phyloP scores from a whole-genome alignment of 1,140 invertebrate species.

The Ceratina japonica region DNA sequence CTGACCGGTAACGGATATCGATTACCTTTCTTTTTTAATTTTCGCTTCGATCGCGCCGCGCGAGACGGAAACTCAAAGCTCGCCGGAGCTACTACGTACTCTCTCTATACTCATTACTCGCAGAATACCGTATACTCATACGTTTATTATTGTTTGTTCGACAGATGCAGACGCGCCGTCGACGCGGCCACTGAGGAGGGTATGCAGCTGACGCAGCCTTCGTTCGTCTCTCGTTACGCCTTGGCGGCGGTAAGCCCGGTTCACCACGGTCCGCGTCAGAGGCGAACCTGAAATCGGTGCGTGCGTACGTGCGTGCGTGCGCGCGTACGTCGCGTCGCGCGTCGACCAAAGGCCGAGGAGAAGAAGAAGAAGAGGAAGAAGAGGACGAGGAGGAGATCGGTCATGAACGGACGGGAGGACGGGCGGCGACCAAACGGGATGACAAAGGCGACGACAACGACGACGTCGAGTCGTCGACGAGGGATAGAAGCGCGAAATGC shows the following conservation, averaged over 20 bases:
- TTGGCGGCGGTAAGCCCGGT: slow-evolving; percentile 41
- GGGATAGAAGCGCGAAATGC: neutral
- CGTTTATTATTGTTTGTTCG: slow-evolving; percentile 41
- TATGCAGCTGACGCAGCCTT: slow-evolving; percentile 78
- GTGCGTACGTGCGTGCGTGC: slow-evolving; percentile 2
- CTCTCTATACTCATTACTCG: too few relatives aligned
- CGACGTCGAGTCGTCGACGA: too few relatives aligned
- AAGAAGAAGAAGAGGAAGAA: too few relatives aligned
- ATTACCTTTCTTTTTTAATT: slow-evolving; percentile 12
- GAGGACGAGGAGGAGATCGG: too few relatives aligned
- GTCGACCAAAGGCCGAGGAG: too few relatives aligned
- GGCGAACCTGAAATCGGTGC: neutral
- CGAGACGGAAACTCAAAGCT: too few relatives aligned
- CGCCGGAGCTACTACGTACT: too few relatives aligned
- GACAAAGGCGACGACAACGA: too few relatives aligned
- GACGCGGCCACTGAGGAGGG: slow-evolving; percentile 70
- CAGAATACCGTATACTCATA: neutral
- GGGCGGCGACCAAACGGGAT: too few relatives aligned
- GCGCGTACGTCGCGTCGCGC: too few relatives aligned
- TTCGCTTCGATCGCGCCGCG: neutral
- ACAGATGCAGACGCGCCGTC: slow-evolving; percentile 73
- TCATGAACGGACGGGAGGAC: too few relatives aligned
- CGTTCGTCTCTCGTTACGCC: slow-evolving; percentile 56
- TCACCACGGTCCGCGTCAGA: neutral
- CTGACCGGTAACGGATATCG: slow-evolving; percentile 6